Conservation (phyloP, 2,797 vertebrate genomes). For the Gastrophryne carolinensis region DNA sequence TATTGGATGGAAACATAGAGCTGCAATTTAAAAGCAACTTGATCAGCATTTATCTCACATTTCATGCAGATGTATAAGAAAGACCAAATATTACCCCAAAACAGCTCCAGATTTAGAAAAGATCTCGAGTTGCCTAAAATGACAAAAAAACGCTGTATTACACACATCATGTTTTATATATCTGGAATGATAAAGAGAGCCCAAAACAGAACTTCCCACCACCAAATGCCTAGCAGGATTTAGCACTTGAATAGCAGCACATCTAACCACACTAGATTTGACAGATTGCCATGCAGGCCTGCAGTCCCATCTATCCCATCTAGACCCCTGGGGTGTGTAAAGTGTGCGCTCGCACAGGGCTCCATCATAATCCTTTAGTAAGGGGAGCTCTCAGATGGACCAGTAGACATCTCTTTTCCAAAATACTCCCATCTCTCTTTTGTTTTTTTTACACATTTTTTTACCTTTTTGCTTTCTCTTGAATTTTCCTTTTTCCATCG, state of each 20-base stretch:
- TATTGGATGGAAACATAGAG: conserved; percentile 33
- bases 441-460: too few species aligned
- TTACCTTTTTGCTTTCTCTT: too few species aligned
- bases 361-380: too few species aligned
- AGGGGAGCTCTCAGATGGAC: too few species aligned
- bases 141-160: background rate
- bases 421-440: too few species aligned
- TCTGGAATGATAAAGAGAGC: background rate
- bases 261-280: too few species aligned
- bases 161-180: background rate
- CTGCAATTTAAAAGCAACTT: conserved; percentile 34
- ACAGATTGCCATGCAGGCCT: too few species aligned
- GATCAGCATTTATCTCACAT: conserved; percentile 33
- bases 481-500: too few species aligned
- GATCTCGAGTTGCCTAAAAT: conserved; percentile 10
- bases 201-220: background rate
- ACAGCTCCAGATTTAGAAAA: conserved; percentile 21
- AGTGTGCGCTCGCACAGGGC: too few species aligned
- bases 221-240: background rate
- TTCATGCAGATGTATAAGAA: conserved; percentile 33
- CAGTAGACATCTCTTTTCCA: too few species aligned
- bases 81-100: conserved; percentile 21
- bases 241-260: background rate
- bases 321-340: too few species aligned
- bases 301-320: too few species aligned